Evolutionary conservation across 2,888 invertebrate genomes (phyloP), one percentile per base, ranked within the genome.

Genomic region (Cheilosia scutellata): DNA sequence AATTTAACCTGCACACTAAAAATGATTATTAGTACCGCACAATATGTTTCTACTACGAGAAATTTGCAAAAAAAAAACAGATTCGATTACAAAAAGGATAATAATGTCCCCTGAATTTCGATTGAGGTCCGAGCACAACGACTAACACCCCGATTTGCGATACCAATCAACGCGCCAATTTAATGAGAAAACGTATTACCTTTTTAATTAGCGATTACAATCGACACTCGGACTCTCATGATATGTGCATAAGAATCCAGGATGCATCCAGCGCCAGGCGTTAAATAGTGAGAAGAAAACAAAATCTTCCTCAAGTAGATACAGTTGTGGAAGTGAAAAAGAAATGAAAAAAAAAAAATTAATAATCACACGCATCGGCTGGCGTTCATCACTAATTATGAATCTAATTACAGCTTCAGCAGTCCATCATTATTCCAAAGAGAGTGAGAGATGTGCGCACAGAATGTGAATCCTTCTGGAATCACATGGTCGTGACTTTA

Each of bases 301-400:
- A 42, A 40, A 33, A 53, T 27, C 5, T 9, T 20, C 2, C 0
- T 2, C 6, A 25, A 1, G 16, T 7, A 25, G 13, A 55, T 20
- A 13, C 4, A 37, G 11, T 37, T 11, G 7, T 37, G 37, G 3
- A 37, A 11, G 37, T 11, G 37, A 9, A 37, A 37, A 37, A 37
- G 37, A 37, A 37, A 37, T 37, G 11, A 25, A 20, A 62, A 55
- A 42, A 55, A 42, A 40, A 33, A 51, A 66, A 68, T 79, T 74
- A 78, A 65, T 63, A 70, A 70, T 70, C 83, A 60, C 78, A 68
- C 62, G 74, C 62, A 51, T 63, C 29, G 55, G 13, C 58, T 60
- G 57, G 37, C 40, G 74, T 53, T 68, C 78, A 74, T 68, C 83
- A 25, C 78, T 83, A 79, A 83, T 83, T 79, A 83, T 75, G 71